Base-by-base conservation (phyloP, 2,797 vertebrate genomes). In the Hephaestus fuliginosus region DNA sequence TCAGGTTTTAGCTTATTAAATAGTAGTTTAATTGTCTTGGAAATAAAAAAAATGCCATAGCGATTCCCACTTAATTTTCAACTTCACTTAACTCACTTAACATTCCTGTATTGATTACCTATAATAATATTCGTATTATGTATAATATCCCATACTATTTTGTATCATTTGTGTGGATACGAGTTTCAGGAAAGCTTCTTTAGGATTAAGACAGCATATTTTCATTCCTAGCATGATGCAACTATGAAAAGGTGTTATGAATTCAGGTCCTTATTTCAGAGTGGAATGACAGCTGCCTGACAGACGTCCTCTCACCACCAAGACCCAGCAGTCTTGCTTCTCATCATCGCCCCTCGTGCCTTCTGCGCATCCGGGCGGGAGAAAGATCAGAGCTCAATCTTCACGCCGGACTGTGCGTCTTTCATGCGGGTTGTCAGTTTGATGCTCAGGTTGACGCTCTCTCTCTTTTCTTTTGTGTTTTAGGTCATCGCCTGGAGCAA, bases 401-500 rank as follows among this genome's bases (percentile, higher is more conserved):
- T 78, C 51, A 12, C 46, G 14, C 20, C 53, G 57, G 70, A 69
- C 67, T 72, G 43, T 61, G 17, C 44, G 70, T 83, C 70, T 86
- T 80, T 81, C 36, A 56, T 80, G 64, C 70, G 58, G 20, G 51
- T 66, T 81, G 63, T 80, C 60, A 70, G 41, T 86, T 81, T 77
- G 68, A 87, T 66, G 57, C 81, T 83, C 73, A 74, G 73, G 69
- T 73, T 89, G 81, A 87, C 20, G 13, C 46, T 68, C 46, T 57
- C 73, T 89, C 49, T 82, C 36, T 56, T 80, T 86, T 73, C 60
- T 80, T 86, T 73, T 85, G 60, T 88, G 78, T 91, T 91, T 84
- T 83, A 87, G 90, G 84, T 84, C 70, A 78, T 74, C 18, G 77
- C 85, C 86, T 89, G 85, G 57, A 87, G 83, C 81, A 74, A 77